These are phyloP conservation scores for Paragorgia papillata DNA, from an alignment of 92 coral and sea anemone species.

Conservation along the genomic window DNA sequence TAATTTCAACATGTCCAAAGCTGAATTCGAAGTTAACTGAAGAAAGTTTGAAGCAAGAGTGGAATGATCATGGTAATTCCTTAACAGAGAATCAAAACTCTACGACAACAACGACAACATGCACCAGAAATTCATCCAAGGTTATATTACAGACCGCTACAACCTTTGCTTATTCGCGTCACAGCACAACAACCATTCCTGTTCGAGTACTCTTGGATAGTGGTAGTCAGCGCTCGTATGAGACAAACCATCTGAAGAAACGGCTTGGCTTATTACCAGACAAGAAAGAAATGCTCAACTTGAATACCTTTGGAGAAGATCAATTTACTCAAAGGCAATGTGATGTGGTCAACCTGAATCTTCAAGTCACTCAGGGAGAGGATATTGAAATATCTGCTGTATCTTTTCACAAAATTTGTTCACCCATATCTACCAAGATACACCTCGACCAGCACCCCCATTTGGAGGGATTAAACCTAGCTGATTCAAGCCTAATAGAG, in stretches of 20 bases:
- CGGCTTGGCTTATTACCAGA: slow-evolving; percentile 42
- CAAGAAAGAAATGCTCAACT: slow-evolving; percentile 48
- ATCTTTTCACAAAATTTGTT: slow-evolving; percentile 44
- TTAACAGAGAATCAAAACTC: not conserved
- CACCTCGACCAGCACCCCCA: slow-evolving; percentile 43
- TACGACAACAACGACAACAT: slow-evolving; percentile 42
- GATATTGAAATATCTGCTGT: slow-evolving; percentile 34
- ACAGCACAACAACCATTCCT: not conserved
- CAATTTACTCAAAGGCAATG: slow-evolving; percentile 18
- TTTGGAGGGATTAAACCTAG: slow-evolving; percentile 18
- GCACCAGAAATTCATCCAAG: slow-evolving; percentile 37
- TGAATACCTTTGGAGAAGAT: slow-evolving; percentile 52
- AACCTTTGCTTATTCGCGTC: slow-evolving; percentile 43
- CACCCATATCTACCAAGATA: slow-evolving; percentile 48
- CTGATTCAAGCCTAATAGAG: slow-evolving; percentile 42
- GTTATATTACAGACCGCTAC: slow-evolving; percentile 53
- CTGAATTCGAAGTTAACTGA: not conserved
- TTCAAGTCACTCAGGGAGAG: slow-evolving; percentile 27
- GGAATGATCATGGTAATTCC: not conserved
- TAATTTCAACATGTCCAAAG: not conserved
- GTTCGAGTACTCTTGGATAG: slow-evolving; percentile 62
- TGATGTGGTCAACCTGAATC: slow-evolving; percentile 33
- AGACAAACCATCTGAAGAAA: slow-evolving; percentile 49
- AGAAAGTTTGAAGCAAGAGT: not conserved
- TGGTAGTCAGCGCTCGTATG: slow-evolving; percentile 64